Conservation (phyloP, 2,113 vertebrate species). For the Nicator chloris region DNA sequence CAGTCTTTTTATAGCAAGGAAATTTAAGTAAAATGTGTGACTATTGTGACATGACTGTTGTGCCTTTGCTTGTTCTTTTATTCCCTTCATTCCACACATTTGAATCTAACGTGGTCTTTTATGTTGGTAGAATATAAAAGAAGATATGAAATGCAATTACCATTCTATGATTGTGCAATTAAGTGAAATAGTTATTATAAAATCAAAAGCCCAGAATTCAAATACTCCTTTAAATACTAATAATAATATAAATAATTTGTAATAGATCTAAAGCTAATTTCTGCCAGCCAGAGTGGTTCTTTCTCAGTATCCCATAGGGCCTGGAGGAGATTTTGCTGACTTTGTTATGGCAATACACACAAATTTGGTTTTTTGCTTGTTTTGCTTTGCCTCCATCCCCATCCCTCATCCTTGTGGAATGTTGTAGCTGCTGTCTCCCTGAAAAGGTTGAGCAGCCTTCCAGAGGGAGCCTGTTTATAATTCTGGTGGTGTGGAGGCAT, state of each 20-base stretch:
- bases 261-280: neutral
- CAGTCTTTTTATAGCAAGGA: neutral
- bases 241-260: neutral
- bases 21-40: neutral
- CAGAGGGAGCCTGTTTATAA: neutral
- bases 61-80: neutral
- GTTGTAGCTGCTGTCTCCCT: neutral
- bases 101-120: neutral
- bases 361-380: neutral
- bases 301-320: neutral
- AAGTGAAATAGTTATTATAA: conserved; percentile 5
- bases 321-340: neutral
- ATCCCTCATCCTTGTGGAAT: neutral
- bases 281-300: neutral
- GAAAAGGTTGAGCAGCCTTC: neutral
- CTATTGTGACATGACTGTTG: neutral
- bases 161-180: neutral
- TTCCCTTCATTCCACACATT: neutral
- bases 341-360: neutral
- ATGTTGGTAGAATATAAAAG: neutral
- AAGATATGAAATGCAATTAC: neutral
- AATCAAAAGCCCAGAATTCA: neutral
- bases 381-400: neutral
- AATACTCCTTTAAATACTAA: neutral
- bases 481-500: neutral